Conservation (phyloP, 2,113 vertebrate species). For the Burhinus bistriatus region DNA sequence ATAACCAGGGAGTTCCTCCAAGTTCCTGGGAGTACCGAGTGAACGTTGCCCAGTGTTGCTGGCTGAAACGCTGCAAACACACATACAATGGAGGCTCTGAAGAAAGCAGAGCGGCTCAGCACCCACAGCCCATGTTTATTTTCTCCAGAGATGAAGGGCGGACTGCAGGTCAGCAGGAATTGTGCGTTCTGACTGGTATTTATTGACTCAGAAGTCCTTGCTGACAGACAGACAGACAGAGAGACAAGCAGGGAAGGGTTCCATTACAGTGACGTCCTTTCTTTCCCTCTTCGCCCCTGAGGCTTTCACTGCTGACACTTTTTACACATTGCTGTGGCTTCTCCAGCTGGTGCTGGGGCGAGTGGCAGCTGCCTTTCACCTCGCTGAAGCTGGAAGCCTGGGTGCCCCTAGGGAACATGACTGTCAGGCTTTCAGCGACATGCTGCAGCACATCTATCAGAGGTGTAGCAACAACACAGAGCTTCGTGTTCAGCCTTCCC, state of each 20-base stretch:
- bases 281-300: background rate
- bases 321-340: constrained; percentile 45
- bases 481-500: background rate
- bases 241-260: constrained; percentile 64
- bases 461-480: background rate
- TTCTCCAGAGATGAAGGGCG: constrained; percentile 70
- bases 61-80: constrained; percentile 40
- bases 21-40: constrained; percentile 5
- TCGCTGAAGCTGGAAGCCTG: background rate
- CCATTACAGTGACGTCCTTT: constrained; percentile 59
- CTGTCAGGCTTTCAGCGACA: background rate
- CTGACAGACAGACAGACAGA: constrained; percentile 76
- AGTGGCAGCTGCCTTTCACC: constrained; percentile 49
- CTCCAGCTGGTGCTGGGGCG: constrained; percentile 45
- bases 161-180: constrained; percentile 66
- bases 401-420: background rate
- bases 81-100: constrained; percentile 69
- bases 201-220: constrained; percentile 76
- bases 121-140: constrained; percentile 73
- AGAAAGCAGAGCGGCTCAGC: constrained; percentile 27
- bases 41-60: background rate
- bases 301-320: constrained; percentile 52
- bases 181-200: constrained; percentile 74
- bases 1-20: constrained; percentile 19
- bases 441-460: background rate